These are phyloP conservation scores for Mus spretus DNA, from an alignment of 2,797 vertebrate genomes.

Conservation along the genomic window DNA sequence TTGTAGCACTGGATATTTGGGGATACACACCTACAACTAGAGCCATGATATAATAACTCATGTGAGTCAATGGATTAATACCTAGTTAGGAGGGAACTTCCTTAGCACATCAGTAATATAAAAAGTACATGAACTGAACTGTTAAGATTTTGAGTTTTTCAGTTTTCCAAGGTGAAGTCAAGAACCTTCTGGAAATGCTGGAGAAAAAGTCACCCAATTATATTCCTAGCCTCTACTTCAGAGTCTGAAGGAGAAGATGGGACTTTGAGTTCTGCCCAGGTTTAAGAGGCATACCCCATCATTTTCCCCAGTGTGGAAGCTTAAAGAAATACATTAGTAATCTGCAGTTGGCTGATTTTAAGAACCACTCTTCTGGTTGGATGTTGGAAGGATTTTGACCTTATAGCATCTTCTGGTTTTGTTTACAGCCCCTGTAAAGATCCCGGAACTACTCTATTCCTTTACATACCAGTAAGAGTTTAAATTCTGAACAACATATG, in stretches of 20 bases:
- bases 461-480: constrained; percentile 18
- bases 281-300: constrained; percentile 22
- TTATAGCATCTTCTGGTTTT: background rate
- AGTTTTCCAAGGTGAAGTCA: constrained; percentile 51
- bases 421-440: constrained; percentile 29
- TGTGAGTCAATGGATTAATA: background rate
- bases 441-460: constrained; percentile 20
- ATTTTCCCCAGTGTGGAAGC: background rate
- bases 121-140: background rate
- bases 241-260: background rate
- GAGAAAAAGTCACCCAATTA: background rate
- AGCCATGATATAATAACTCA: background rate
- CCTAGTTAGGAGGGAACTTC: background rate
- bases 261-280: background rate
- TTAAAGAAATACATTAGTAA: background rate
- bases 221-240: background rate
- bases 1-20: background rate
- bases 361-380: background rate
- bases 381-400: background rate
- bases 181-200: constrained; percentile 52
- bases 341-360: rapidly evolving
- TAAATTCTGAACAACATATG: constrained; percentile 47
- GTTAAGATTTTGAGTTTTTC: background rate
- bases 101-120: background rate
- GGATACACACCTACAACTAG: background rate